Conservation (phyloP, 2,797 vertebrate genomes). For the Myotis daubentonii region DNA sequence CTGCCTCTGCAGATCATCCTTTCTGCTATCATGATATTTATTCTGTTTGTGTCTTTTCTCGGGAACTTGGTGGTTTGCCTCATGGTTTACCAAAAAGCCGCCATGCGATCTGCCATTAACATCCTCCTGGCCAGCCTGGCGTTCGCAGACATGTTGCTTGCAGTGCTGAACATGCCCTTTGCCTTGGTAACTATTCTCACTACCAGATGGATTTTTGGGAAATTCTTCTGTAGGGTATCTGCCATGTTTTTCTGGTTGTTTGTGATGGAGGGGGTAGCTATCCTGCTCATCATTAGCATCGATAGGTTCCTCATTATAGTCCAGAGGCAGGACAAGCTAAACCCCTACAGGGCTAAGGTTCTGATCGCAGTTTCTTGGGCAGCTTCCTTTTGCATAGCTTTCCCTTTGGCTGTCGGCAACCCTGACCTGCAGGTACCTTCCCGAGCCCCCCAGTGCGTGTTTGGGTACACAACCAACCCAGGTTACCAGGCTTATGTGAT, state of each 20-base stretch:
- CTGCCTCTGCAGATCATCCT: conserved; percentile 95
- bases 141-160: conserved; percentile 97
- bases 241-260: conserved; percentile 99
- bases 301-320: conserved; percentile 99
- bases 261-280: conserved; percentile 94
- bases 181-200: conserved; percentile 94
- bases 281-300: conserved; percentile 98
- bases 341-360: conserved; percentile 94
- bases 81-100: conserved; percentile 98
- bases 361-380: conserved; percentile 95
- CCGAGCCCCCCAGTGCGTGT: conserved; percentile 96
- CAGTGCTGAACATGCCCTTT: conserved; percentile 96
- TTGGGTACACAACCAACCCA: conserved; percentile 91
- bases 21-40: conserved; percentile 91
- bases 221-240: conserved; percentile 93
- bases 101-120: conserved; percentile 99
- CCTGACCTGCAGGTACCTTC: conserved; percentile 93
- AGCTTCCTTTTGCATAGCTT: conserved; percentile 91
- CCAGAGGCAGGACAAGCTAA: conserved; percentile 97
- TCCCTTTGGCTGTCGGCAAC: conserved; percentile 93
- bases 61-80: conserved; percentile 98
- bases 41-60: conserved; percentile 93
- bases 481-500: conserved; percentile 94
- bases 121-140: conserved; percentile 97
- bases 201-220: conserved; percentile 95